A percentile compares a stretch with the other conserved stretches of the same genome.
phyloP scores from a whole-genome alignment of 1,140 invertebrate genomes.

The Reticulitermes speratus region DNA sequence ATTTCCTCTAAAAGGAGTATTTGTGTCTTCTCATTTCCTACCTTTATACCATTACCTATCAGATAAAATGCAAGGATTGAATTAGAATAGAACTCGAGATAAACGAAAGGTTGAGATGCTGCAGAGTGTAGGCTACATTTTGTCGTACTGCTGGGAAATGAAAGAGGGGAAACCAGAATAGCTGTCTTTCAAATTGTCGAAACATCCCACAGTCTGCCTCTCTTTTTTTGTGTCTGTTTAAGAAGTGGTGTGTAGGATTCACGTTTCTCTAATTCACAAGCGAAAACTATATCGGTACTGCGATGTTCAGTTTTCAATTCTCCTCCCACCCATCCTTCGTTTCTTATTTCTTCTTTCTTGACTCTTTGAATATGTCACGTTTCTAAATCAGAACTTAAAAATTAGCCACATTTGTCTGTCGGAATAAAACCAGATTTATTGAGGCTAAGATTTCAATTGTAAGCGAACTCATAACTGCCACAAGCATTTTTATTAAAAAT shows the following conservation, averaged over 20 bases:
- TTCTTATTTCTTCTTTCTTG: background rate
- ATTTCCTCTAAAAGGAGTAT: background rate
- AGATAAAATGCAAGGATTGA: slow-evolving; percentile 3
- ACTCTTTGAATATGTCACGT: background rate
- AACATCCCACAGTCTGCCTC: background rate
- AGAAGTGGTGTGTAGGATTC: too few relatives aligned
- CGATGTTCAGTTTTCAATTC: background rate
- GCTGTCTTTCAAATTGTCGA: slow-evolving; percentile 5
- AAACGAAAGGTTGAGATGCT: background rate
- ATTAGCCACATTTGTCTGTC: background rate
- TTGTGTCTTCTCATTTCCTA: background rate
- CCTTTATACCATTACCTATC: background rate
- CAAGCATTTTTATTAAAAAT: too few relatives aligned
- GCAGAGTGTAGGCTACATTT: background rate
- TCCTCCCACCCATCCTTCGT: background rate
- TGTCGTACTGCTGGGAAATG: background rate
- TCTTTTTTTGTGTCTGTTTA: background rate
- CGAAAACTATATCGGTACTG: background rate
- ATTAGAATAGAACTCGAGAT: background rate
- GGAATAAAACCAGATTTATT: too few relatives aligned
- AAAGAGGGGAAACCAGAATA: background rate
- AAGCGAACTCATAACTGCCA: too few relatives aligned
- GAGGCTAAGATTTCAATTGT: too few relatives aligned
- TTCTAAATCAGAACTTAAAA: background rate
- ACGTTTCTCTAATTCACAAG: too few relatives aligned